Base-by-base conservation (phyloP, 2,113 vertebrate species). In the Cyprinodon brontotheroides region DNA sequence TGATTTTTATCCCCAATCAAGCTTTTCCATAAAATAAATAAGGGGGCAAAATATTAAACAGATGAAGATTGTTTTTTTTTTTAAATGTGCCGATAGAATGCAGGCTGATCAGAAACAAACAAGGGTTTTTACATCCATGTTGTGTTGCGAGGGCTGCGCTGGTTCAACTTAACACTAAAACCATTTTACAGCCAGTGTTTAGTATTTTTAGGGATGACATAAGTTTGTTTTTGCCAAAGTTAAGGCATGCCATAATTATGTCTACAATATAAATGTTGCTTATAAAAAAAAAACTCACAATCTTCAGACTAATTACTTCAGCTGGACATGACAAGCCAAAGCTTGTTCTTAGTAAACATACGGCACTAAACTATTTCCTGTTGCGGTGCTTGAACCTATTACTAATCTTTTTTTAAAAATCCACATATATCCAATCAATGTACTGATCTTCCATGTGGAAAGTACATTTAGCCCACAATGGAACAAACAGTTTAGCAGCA, bases 21-120 rank as follows among this genome's bases (percentile, higher is more conserved):
- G 78, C 66, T 68, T 77, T 86, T 78, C 60, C 38, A 78, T 50
- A 70, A 62, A 86, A 93, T 90, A 91, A 91, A 91, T 92, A 91
- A 80, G 69, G 61, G 83, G 71, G 71, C 67, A 80, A 82, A 82
- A 47, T 20, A 37, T 83, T 72, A 79, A 39, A 81, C 78, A 82
- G 67, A 82, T 86, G 59, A 47, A 53, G 78, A 73, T 57, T 78
- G 77, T 48, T 64, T 61, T n/a, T 6, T 6, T 29, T 29, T 29
- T 29, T 29, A 29, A 50, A 39, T 11, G 29, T 50, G 68, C n/a
- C 38, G 1, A 40, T 39, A 61, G 50, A 79, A 64, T 50, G 43
- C 36, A 53, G 50, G 66, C 61, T 63, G 53, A 64, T 75, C 43
- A 61, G 47, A 75, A 69, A 82, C 78, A 37, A 38, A 60, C 63